Conservation (phyloP, 2,797 vertebrate genomes). For the Orientallactaga sibirica region DNA sequence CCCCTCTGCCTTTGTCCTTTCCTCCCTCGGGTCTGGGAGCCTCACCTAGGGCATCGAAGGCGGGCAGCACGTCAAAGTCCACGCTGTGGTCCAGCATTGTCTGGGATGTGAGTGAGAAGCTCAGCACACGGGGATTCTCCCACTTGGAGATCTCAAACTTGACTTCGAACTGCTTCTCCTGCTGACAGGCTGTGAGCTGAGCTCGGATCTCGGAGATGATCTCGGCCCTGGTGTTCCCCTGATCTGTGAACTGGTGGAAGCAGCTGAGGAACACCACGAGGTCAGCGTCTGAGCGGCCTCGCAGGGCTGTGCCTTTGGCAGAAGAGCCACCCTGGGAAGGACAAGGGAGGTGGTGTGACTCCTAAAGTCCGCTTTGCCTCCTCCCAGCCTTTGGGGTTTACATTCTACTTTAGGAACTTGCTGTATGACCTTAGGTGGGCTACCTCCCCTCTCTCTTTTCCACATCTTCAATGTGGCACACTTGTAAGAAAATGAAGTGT, state of each 20-base stretch:
- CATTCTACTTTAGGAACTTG: not conserved
- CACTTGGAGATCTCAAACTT: constrained; percentile 58
- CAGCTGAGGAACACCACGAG: constrained; percentile 85
- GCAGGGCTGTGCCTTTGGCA: constrained; percentile 85
- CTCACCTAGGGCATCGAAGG: constrained; percentile 75
- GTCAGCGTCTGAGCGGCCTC: constrained; percentile 82
- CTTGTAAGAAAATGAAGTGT: not conserved
- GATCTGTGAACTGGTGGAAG: constrained; percentile 78
- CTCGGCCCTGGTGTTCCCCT: not conserved
- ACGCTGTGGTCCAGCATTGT: constrained; percentile 9
- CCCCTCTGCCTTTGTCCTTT: not conserved
- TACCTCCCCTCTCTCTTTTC: not conserved
- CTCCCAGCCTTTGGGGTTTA: not conserved
- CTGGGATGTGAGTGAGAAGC: constrained; percentile 57
- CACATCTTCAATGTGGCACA: not conserved
- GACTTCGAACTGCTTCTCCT: constrained; percentile 10
- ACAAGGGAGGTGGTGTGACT: not conserved
- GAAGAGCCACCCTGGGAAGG: constrained; percentile 83
- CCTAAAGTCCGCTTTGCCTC: not conserved
- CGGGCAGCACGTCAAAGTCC: constrained; percentile 77
- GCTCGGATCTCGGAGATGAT: constrained; percentile 67
- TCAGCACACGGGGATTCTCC: constrained; percentile 71
- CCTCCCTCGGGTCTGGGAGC: not conserved
- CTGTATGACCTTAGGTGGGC: not conserved
- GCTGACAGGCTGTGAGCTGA: constrained; percentile 62